phyloP scores from a whole-genome alignment of 2,113 vertebrate genomes.

The Podarcis raffonei region DNA sequence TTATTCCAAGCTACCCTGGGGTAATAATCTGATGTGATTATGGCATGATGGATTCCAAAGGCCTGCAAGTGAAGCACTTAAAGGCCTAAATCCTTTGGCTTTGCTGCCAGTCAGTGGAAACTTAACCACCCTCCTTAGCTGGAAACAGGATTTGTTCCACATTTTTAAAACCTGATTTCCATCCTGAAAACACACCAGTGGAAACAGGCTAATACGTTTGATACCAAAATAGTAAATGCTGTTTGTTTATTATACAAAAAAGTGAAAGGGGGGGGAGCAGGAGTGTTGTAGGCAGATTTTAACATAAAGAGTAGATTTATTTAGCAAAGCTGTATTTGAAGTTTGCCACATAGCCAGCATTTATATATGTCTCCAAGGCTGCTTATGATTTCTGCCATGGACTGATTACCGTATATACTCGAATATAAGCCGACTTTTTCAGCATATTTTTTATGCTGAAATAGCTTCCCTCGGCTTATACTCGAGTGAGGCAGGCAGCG shows the following conservation, averaged over 20 bases:
- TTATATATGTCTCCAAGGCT: not conserved
- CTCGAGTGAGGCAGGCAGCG: too few relatives aligned
- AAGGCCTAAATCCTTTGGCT: not conserved
- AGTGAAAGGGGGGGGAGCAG: not conserved
- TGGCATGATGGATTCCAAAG: slow-evolving; percentile 1
- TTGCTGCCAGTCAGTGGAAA: not conserved
- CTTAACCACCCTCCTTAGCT: not conserved
- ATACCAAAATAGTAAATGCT: not conserved
- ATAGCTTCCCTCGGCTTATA: too few relatives aligned
- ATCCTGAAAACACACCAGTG: not conserved
- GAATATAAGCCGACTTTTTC: too few relatives aligned
- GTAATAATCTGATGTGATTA: not conserved
- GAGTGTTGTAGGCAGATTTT: not conserved
- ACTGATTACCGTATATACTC: not conserved
- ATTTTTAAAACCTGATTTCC: not conserved
- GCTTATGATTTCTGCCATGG: slow-evolving; percentile 36
- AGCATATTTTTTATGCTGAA: too few relatives aligned
- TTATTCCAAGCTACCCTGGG: accelerated
- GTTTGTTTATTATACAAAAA: not conserved
- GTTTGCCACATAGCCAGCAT: not conserved
- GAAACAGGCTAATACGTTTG: not conserved
- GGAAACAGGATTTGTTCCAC: not conserved
- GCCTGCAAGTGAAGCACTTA: not conserved
- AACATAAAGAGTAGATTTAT: not conserved
- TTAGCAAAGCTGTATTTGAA: slow-evolving; percentile 25